Base-by-base conservation (phyloP, 2,888 invertebrate genomes). In the Ophioninae sp. region DNA sequence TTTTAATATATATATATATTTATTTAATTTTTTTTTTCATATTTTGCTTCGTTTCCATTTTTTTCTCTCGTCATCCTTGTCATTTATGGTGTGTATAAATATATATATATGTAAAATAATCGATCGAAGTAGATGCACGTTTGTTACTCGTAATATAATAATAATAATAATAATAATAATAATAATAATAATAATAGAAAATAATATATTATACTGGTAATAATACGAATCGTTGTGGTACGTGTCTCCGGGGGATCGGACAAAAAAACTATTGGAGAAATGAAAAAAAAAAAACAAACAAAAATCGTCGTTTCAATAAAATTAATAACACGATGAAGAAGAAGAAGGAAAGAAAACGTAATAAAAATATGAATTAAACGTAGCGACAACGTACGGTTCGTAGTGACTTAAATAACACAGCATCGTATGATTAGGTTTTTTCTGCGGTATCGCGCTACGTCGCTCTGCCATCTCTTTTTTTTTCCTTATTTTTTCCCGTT, bases 361-460 rank as follows among this genome's bases (percentile, higher is more conserved):
- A 91, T 92, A 91, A 91, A 91, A 92, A 92, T 91, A 91, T 91
- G 39, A 67, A 90, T 92, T 88, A 88, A 89, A 92, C 88, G 90
- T 91, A 91, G 90, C 89, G 90, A 92, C 92, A 92, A 92, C 92
- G 88, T 77, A 91, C 90, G 90, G 88, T 92, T 88, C 87, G 88
- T 91, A 91, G 88, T 92, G 92, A 92, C 92, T 92, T 92, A 92
- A 91, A 90, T 92, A 92, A 91, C 92, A 92, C 92, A 92, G 92
- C 92, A 90, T 92, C 91, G 90, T 92, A 92, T 90, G 89, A 90
- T 91, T 89, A 87, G 89, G 89, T 89, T 88, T 71, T 41, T 51
- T 71, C 37, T 81, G 71, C 80, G 81, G 80, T 79, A 82, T 81
- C 76, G 65, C 84, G 79, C 39, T 67, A 76, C 79, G 75, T 79